Conservation (phyloP, 2,888 invertebrate species). For the Alviniconcha strummeri region DNA sequence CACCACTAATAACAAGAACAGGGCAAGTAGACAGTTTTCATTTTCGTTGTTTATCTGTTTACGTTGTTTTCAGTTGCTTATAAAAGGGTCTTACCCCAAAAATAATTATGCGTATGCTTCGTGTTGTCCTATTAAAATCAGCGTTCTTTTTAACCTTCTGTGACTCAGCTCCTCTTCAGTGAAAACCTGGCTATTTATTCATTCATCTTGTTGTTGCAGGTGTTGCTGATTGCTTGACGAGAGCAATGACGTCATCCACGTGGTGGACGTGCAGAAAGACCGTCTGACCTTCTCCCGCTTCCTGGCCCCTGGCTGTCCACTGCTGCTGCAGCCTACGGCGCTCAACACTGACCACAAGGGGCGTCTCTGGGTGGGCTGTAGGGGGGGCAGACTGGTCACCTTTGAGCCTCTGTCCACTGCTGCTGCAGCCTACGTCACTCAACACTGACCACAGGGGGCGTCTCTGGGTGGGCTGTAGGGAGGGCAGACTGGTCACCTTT, state of each 20-base stretch:
- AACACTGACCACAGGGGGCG: neutral
- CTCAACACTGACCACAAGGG: slow-evolving; percentile 8
- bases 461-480: neutral
- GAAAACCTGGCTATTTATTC: too few species aligned
- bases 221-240: slow-evolving; percentile 25
- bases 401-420: neutral
- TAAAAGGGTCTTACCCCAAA: too few species aligned
- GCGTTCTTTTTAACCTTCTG: too few species aligned
- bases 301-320: slow-evolving; percentile 11
- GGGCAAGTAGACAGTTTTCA: too few species aligned
- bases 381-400: slow-evolving; percentile 13
- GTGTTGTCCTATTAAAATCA: too few species aligned
- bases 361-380: slow-evolving; percentile 16
- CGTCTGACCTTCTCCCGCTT: neutral
- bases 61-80: too few species aligned
- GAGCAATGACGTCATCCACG: slow-evolving; percentile 21
- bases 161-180: too few species aligned
- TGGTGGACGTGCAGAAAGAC: neutral
- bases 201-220: neutral
- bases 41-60: too few species aligned
- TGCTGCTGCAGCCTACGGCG: slow-evolving; percentile 23
- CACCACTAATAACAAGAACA: too few species aligned
- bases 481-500: neutral
- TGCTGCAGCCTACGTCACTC: neutral
- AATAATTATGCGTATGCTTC: too few species aligned